phyloP scores from a whole-genome alignment of 2,888 invertebrate species.

The Candidula unifasciata region DNA sequence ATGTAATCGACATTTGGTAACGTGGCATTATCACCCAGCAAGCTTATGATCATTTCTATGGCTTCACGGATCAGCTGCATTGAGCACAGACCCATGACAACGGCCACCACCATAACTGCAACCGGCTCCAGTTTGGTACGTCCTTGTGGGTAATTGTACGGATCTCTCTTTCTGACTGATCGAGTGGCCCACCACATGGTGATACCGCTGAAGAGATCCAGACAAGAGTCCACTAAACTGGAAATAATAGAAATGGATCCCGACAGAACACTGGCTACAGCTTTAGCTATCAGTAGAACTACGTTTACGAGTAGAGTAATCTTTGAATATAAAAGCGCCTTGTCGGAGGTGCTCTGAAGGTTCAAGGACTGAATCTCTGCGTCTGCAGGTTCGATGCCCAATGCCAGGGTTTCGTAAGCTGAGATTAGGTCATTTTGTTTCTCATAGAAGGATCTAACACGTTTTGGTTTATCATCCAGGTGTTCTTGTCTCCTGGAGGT shows the following conservation, averaged over 20 bases:
- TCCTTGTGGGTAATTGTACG: slow-evolving; percentile 79
- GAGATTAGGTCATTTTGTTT: slow-evolving; percentile 74
- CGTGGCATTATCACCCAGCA: slow-evolving; percentile 59
- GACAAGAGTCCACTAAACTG: slow-evolving; percentile 79
- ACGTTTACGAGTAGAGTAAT: slow-evolving; percentile 52
- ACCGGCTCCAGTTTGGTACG: slow-evolving; percentile 79
- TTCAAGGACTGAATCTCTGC: not conserved
- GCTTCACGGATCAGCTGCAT: slow-evolving; percentile 78
- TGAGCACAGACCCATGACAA: slow-evolving; percentile 79
- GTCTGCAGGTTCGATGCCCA: slow-evolving; percentile 46
- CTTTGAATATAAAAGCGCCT: slow-evolving; percentile 17
- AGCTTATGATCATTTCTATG: slow-evolving; percentile 70
- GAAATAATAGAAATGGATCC: slow-evolving; percentile 80
- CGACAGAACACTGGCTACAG: slow-evolving; percentile 77
- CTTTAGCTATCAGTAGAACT: slow-evolving; percentile 75
- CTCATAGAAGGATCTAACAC: slow-evolving; percentile 74
- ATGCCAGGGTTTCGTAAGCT: slow-evolving; percentile 70
- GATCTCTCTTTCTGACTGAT: slow-evolving; percentile 77
- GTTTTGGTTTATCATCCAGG: slow-evolving; percentile 58
- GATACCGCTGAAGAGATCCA: slow-evolving; percentile 79
- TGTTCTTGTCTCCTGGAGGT: slow-evolving; percentile 65
- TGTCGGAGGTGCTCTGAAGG: not conserved
- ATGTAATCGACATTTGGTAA: slow-evolving; percentile 65
- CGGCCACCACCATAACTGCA: slow-evolving; percentile 78
- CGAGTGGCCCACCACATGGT: slow-evolving; percentile 61